Conservation (phyloP, 2,113 vertebrate species). For the Trematocara nigrifrons region DNA sequence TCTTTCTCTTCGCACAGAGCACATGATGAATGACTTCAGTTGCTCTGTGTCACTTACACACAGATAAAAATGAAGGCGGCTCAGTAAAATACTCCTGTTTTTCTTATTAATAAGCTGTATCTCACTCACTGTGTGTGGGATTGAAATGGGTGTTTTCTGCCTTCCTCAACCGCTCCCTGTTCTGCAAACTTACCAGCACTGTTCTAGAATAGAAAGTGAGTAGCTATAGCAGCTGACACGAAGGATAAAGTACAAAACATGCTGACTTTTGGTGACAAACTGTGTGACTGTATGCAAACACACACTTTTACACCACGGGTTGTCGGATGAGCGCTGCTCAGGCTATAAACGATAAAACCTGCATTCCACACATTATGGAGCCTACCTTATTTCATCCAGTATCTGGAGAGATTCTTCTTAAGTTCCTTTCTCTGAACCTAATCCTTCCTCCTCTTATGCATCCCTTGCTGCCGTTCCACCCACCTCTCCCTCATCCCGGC, state of each 20-base stretch:
- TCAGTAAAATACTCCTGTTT: background rate
- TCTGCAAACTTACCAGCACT: background rate
- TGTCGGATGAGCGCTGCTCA: background rate
- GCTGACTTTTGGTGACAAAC: background rate
- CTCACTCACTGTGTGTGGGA: background rate
- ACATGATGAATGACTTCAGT: background rate
- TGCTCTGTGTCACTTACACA: background rate
- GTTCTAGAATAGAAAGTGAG: background rate
- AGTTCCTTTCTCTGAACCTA: constrained; percentile 39
- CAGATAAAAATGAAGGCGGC: background rate
- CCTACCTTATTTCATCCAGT: constrained; percentile 67
- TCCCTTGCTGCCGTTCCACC: constrained; percentile 64
- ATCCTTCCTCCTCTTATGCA: constrained; percentile 55
- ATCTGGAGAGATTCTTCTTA: constrained; percentile 22
- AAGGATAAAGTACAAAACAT: background rate
- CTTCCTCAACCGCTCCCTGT: background rate
- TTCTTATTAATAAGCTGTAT: background rate
- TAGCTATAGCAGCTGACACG: background rate
- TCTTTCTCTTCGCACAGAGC: background rate
- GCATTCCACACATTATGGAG: background rate
- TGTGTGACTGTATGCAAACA: background rate
- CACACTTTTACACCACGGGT: background rate
- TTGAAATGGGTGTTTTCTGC: background rate
- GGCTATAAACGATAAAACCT: background rate
- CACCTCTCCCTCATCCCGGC: background rate